Evolutionary conservation across 1,140 invertebrate genomes (phyloP), one percentile per base, ranked within the genome.

Genomic region (Papilio xuthus): DNA sequence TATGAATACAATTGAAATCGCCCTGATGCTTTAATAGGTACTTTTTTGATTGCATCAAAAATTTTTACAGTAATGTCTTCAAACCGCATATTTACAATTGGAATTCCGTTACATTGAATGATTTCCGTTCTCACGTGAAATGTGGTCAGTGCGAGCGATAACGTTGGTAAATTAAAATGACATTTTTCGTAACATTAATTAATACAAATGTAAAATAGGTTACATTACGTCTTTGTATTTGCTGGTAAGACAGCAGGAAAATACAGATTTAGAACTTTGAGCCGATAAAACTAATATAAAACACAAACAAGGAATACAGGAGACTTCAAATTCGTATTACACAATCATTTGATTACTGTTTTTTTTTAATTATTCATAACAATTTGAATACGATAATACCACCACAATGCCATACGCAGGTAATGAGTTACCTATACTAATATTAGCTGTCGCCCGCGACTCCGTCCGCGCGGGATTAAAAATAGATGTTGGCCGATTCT

Each of bases 81-180:
- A 67, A 67, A 67, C 60, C 60, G 13, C 26, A 20, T 56, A 28
- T 26, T 67, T 67, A 28, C 26, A 12, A 73, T 73, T 26, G 10
- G 13, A 73, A 44, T 69, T 32, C 42, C 42, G 71, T 44, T 47
- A 73, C 42, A 73, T 26, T 47, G 41, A 73, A 73, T 23, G 18
- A 42, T 73, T 73, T 73, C 71, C 71, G 71, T 73, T 73, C 71
- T 42, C 71, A 47, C 41, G 71, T 73, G 10, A 73, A 44, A 44
- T 73, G 37, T 73, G 71, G 71, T 42, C 41, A 47, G 15, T 42
- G 71, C n/a, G 18, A 42, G 13, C 26, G 60, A 67, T 67, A 67
- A 28, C 60, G 26, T 32, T 12, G 26, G 28, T 67, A 26, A 60
- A 60, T 60, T 60, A 60, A 10, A 53, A 50, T 18, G 53, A 26